A percentile compares a stretch with the other conserved stretches of the same genome.
Evolutionary conservation across 2,888 invertebrate genomes (phyloP).

Genomic region (Apodemia duryi): DNA sequence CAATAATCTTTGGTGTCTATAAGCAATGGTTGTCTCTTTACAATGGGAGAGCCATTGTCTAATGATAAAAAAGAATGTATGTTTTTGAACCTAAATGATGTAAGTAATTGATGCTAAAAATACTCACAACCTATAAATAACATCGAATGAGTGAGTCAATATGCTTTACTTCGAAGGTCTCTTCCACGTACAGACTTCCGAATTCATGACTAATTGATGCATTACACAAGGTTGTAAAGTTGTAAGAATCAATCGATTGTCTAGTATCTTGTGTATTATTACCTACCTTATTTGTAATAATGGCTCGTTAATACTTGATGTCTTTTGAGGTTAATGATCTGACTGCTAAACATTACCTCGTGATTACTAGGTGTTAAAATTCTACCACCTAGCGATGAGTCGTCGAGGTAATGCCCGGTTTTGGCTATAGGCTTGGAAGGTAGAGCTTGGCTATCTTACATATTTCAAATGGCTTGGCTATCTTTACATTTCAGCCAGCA

Average conservation of each 20-base stretch:
- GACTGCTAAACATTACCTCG: too few species aligned
- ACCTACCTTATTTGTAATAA: background rate
- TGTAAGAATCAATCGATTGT: constrained; percentile 1
- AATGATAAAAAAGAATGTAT: too few species aligned
- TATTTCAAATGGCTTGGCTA: too few species aligned
- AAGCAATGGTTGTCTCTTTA: too few species aligned
- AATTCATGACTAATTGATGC: constrained; percentile 30
- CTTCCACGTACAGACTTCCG: constrained; percentile 33
- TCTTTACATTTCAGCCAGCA: too few species aligned
- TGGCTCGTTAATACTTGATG: background rate
- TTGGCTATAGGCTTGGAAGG: too few species aligned
- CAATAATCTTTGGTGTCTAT: too few species aligned
- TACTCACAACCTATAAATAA: constrained; percentile 20
- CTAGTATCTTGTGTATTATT: background rate
- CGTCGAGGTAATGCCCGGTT: too few species aligned
- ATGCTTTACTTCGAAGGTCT: constrained; percentile 31
- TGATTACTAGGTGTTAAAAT: too few species aligned
- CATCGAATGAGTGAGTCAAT: constrained; percentile 27
- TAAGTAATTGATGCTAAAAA: background rate
- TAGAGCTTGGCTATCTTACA: too few species aligned
- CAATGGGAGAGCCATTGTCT: too few species aligned
- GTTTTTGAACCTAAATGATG: background rate
- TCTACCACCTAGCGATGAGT: too few species aligned
- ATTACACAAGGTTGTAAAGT: constrained; percentile 3
- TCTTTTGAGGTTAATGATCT: background rate